Conservation (phyloP, 2,113 vertebrate species). For the Amblyornis subalaris region DNA sequence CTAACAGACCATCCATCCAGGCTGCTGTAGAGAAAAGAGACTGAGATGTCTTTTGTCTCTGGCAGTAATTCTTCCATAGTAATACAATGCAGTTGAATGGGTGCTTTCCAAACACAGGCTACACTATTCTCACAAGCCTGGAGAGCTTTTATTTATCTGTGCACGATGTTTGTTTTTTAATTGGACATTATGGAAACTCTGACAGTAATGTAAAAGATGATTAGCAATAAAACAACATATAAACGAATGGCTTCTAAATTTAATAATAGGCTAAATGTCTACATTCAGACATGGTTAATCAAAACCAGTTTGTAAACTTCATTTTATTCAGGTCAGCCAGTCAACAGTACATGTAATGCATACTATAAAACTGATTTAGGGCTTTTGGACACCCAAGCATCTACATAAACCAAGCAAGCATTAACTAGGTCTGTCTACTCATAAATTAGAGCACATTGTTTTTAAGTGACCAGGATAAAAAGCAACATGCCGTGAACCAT, state of each 20-base stretch:
- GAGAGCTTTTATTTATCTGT: conserved; percentile 28
- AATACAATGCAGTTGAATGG: background rate
- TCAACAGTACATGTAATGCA: conserved; percentile 61
- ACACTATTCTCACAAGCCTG: background rate
- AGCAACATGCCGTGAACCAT: conserved; percentile 51
- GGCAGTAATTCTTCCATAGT: background rate
- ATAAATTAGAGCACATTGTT: conserved; percentile 62
- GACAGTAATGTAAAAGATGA: conserved; percentile 46
- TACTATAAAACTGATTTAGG: conserved; percentile 67
- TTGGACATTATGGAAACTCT: conserved; percentile 42
- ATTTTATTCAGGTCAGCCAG: conserved; percentile 64
- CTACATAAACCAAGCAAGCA: conserved; percentile 59
- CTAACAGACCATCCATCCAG: background rate
- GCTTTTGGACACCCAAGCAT: conserved; percentile 52
- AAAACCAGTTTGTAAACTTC: conserved; percentile 62
- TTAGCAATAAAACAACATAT: conserved; percentile 54
- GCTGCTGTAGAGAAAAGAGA: background rate
- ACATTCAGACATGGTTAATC: conserved; percentile 49
- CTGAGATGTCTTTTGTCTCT: background rate
- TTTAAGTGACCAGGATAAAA: conserved; percentile 63
- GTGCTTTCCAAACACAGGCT: conserved; percentile 5
- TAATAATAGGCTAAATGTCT: conserved; percentile 57
- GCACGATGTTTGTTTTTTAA: conserved; percentile 33
- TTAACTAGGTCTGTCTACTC: conserved; percentile 56
- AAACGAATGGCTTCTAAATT: conserved; percentile 55